Conservation (phyloP, 64 coral and sea anemone species). For the Anthopleura sola region DNA sequence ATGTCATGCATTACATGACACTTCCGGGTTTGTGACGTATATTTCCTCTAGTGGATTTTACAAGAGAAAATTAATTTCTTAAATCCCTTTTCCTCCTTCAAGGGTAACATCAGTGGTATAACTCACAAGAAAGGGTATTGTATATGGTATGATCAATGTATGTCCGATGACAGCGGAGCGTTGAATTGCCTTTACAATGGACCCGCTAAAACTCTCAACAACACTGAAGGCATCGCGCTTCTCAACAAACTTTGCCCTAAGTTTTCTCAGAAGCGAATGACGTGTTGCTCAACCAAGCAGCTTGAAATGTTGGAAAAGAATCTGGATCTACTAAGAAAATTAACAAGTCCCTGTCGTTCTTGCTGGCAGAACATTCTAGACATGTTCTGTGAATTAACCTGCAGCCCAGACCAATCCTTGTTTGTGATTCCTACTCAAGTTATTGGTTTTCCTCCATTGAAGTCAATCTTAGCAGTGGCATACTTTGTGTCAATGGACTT, state of each 20-base stretch:
- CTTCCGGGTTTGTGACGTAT: too few relatives aligned
- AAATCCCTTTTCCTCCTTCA: background rate
- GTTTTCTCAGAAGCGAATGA: slow-evolving; percentile 15
- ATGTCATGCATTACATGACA: too few relatives aligned
- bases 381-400: slow-evolving; percentile 57
- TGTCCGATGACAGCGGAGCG: background rate
- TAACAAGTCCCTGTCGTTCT: slow-evolving; percentile 51
- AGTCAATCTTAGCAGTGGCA: background rate
- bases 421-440: background rate
- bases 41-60: too few relatives aligned
- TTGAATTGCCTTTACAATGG: slow-evolving; percentile 81
- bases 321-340: slow-evolving; percentile 38
- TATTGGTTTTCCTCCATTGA: background rate
- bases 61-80: too few relatives aligned
- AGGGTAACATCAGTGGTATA: background rate
- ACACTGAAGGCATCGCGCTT: slow-evolving; percentile 16
- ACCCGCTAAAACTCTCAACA: slow-evolving; percentile 50
- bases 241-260: slow-evolving; percentile 64
- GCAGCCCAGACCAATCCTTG: slow-evolving; percentile 63
- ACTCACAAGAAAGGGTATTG: slow-evolving; percentile 82
- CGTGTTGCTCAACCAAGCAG: slow-evolving; percentile 65
- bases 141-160: slow-evolving; percentile 84
- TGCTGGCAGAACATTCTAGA: slow-evolving; percentile 78
- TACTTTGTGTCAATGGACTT: slow-evolving; percentile 47
- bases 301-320: slow-evolving; percentile 12